These are phyloP conservation scores for Serrognathus titanus DNA, from an alignment of 2,888 invertebrate species.

Conservation along the genomic window DNA sequence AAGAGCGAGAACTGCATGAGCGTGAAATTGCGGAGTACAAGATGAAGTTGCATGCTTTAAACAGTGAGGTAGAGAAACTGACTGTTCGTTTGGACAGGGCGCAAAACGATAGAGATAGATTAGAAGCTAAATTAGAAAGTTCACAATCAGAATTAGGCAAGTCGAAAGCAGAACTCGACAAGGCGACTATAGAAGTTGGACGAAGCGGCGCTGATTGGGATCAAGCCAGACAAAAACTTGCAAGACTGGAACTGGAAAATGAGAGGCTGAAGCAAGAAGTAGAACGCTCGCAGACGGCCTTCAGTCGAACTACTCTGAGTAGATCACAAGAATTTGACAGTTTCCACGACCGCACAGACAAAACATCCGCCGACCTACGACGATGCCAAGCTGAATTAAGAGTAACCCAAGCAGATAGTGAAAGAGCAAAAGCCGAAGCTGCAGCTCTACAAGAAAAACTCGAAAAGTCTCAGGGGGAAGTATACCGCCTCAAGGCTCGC, in stretches of 20 bases:
- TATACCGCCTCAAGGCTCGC: constrained; percentile 89
- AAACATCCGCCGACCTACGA: constrained; percentile 77
- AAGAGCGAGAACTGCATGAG: constrained; percentile 91
- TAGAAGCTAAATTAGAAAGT: constrained; percentile 87
- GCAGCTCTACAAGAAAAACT: constrained; percentile 86
- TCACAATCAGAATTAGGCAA: constrained; percentile 92
- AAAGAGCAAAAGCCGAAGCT: constrained; percentile 79
- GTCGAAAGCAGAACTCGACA: constrained; percentile 90
- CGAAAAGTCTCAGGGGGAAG: constrained; percentile 92
- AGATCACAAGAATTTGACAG: constrained; percentile 46
- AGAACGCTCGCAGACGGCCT: constrained; percentile 74
- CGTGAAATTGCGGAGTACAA: constrained; percentile 92
- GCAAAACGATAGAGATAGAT: constrained; percentile 84
- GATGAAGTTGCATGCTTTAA: constrained; percentile 86
- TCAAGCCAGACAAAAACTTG: constrained; percentile 76
- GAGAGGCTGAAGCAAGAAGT: constrained; percentile 72
- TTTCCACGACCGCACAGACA: constrained; percentile 54
- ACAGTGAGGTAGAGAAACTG: constrained; percentile 88
- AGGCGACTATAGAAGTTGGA: constrained; percentile 85
- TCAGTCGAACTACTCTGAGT: constrained; percentile 76
- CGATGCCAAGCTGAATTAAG: constrained; percentile 86
- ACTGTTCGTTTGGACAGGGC: constrained; percentile 84
- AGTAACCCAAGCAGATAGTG: constrained; percentile 88
- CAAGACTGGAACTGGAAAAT: constrained; percentile 84
- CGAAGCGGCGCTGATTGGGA: constrained; percentile 89